Evolutionary conservation across 2,113 vertebrate genomes (phyloP), one percentile per base, ranked within the genome.

Genomic region (Osmerus eperlanus): DNA sequence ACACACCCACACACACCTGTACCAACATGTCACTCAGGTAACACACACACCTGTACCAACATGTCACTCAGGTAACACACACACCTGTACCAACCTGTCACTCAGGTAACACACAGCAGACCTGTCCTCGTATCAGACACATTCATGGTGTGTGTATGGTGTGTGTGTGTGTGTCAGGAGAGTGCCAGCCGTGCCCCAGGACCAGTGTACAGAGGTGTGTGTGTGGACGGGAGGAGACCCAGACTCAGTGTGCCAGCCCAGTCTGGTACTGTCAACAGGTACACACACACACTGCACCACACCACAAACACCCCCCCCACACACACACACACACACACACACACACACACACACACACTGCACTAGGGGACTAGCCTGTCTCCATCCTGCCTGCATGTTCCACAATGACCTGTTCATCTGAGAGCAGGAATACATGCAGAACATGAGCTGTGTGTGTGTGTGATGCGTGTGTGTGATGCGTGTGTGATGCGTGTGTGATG

Each of bases 171-270:
- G 21, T 21, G 21, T 21, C 59, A 96, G 95, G 94, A 72, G 87
- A 84, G 41, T 98, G 97, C 65, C 84, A 85, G n/a, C 91, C 95
- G 0, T 99, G 97, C 71, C 96, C 95, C 4, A 90, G 92, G 73
- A 93, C 98, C 79, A 98, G 97, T 68, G 84, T 91, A 21, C 97
- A 98, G 1, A 84, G 67, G n/a, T 99, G 97, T 87, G 82, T 96
- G 36, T 99, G 97, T 87, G 95, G 95, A 11, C 90, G 86, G 28
- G 84, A 91, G 73, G 69, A 84, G n/a, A 67, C 91, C 2, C 92
- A 98, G 91, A 89, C 95, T 51, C 93, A 93, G 12, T 98, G 97
- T 81, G 93, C 95, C 65, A 94, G 92, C 81, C 96, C 96, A 0
- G 77, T 86, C 25, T 99, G 97, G 97, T 94, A 91, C 71, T 98